A percentile compares a stretch with the other conserved stretches of the same genome.
Evolutionary conservation across 2,888 invertebrate genomes (phyloP).

Genomic region (Drepana falcataria): DNA sequence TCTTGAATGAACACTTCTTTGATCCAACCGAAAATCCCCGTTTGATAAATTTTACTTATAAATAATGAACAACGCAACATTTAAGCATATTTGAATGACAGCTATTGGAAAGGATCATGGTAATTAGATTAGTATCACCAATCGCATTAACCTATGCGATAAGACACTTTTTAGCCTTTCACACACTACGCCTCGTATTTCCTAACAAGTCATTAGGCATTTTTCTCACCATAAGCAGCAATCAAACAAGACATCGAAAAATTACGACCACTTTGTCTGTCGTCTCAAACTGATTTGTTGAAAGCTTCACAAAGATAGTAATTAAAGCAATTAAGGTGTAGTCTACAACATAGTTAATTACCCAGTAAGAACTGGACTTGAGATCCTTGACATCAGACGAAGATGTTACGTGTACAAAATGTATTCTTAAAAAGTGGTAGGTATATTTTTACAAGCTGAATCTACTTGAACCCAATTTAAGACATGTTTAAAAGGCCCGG

Average conservation of each 20-base stretch:
- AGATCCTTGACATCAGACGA: conserved; percentile 2
- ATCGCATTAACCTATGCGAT: neutral
- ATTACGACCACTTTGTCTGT: conserved; percentile 2
- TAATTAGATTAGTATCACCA: neutral
- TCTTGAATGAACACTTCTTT: no score
- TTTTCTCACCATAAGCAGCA: neutral
- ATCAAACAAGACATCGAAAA: conserved; percentile 14
- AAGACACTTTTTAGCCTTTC: neutral
- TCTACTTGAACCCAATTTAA: neutral
- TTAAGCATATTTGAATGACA: neutral
- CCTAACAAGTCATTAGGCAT: neutral
- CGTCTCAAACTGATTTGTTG: conserved; percentile 20
- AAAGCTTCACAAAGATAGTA: conserved; percentile 14
- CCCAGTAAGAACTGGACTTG: neutral
- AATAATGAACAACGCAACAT: neutral
- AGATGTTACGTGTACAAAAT: conserved; percentile 1
- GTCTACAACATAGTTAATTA: conserved; percentile 8
- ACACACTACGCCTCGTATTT: neutral
- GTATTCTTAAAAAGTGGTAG: neutral
- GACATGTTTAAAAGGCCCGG: neutral
- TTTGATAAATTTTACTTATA: no score
- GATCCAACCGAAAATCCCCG: no score
- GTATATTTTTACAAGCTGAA: neutral
- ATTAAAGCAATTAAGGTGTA: conserved; percentile 29
- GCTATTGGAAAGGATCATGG: neutral